A percentile compares a stretch with the other conserved stretches of the same genome.
These are phyloP conservation scores for Andricus curvator DNA, from an alignment of 2,888 invertebrate genomes.

Conservation along the genomic window DNA sequence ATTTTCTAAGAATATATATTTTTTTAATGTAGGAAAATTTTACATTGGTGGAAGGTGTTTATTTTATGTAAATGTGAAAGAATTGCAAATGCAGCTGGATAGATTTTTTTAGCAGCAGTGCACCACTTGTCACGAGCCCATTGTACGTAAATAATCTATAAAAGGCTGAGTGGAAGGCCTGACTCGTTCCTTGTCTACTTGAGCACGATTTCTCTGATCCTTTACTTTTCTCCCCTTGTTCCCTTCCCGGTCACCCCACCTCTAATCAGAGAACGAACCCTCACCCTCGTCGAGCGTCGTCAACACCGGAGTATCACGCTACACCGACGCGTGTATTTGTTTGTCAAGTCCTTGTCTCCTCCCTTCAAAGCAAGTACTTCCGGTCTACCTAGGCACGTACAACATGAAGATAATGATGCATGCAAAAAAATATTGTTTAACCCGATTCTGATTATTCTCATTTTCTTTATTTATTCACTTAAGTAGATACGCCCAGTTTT, in stretches of 20 bases:
- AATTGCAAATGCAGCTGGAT: not conserved
- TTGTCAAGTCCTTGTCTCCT: slow-evolving; percentile 66
- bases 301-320: slow-evolving; percentile 65
- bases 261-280: slow-evolving; percentile 53
- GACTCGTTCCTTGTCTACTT: slow-evolving; percentile 77
- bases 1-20: not conserved
- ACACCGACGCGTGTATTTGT: slow-evolving; percentile 74
- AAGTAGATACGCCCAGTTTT: too few relatives aligned
- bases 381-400: slow-evolving; percentile 51
- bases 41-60: not conserved
- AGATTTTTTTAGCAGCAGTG: slow-evolving; percentile 41
- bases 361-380: slow-evolving; percentile 58
- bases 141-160: slow-evolving; percentile 77
- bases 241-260: slow-evolving; percentile 45
- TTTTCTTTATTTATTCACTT: not conserved
- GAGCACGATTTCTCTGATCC: slow-evolving; percentile 76
- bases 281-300: slow-evolving; percentile 55
- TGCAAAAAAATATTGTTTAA: not conserved
- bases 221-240: slow-evolving; percentile 69
- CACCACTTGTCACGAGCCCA: slow-evolving; percentile 72
- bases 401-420: slow-evolving; percentile 32
- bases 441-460: not conserved
- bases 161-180: slow-evolving; percentile 75
- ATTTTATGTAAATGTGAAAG: not conserved
- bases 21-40: not conserved